phyloP scores from a whole-genome alignment of 2,797 vertebrate species.

The Enteromius treurensis region DNA sequence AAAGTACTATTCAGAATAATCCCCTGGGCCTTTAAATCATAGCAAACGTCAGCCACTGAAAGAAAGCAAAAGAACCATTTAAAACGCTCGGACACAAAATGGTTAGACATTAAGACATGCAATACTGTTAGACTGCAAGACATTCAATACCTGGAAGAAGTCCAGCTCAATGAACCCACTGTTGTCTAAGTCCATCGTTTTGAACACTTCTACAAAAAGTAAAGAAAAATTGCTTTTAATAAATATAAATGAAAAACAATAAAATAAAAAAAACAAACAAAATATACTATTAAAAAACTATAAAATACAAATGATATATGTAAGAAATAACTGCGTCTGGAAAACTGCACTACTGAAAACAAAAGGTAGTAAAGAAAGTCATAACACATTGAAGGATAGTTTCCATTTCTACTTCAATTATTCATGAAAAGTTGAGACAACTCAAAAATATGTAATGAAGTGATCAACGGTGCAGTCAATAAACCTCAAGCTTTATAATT shows the following conservation, averaged over 20 bases:
- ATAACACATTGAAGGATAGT: background rate
- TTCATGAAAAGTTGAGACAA: background rate
- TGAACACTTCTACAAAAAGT: constrained; percentile 57
- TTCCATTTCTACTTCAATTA: background rate
- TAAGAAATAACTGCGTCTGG: background rate
- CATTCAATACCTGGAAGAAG: constrained; percentile 55
- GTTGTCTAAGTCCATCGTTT: constrained; percentile 51
- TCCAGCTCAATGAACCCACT: constrained; percentile 62
- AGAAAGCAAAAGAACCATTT: constrained; percentile 39
- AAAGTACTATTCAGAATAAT: background rate
- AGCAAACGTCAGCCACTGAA: constrained; percentile 62
- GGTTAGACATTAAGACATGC: background rate
- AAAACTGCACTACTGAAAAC: background rate
- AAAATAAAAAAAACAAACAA: background rate
- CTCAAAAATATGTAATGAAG: background rate
- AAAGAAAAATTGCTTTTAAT: background rate
- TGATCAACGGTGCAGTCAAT: background rate
- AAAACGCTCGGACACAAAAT: background rate
- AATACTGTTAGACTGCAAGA: background rate
- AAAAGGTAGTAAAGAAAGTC: background rate
- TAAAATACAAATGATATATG: background rate
- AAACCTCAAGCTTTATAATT: background rate
- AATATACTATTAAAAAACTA: background rate
- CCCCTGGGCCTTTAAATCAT: constrained; percentile 59
- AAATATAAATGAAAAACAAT: background rate